Evolutionary conservation across 2,797 vertebrate genomes (phyloP), one percentile per base, ranked within the genome.

Genomic region (Malacoraja senta): DNA sequence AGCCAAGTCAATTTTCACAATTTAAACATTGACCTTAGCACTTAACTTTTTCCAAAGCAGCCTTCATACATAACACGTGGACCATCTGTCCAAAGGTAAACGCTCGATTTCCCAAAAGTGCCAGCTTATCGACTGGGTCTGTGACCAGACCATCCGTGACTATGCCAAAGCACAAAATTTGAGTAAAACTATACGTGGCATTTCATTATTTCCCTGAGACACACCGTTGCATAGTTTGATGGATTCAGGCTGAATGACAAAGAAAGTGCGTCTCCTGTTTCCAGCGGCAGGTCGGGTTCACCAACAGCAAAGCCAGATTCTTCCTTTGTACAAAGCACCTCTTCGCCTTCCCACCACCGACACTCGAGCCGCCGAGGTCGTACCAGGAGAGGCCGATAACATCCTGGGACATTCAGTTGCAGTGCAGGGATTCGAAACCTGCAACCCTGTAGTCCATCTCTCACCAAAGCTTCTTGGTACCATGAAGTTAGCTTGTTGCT

Each of bases 151-250:
- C 68, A 19, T 13, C 68, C 13, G 68, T 71, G 68, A 71, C 12
- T 71, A 15, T 83, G 80, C 29, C 44, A 53, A 83, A 8, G 44
- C 19, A 15, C n/a, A 83, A 32, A 93, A 44, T 44, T 38, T n/a
- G 19, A 35, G 21, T 44, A 61, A 29, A 83, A 93, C 96, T 97
- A 98, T 38, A 96, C 94, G 29, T 98, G 96, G 94, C 96, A 97
- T 95, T 99, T 99, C 98, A 99, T 99, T 94, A 99, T 97, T 96
- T 99, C 98, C 94, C 97, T 95, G 93, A 99, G 97, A 95, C 97
- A 99, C 93, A 98, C 95, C 0, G 98, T 99, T 72, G 99, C 99
- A 0, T 99, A 99, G 95, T 98, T 98, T 0, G 99, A 99, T 35
- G 98, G 96, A 93, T 98, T 97, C 93, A 99, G 97, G 94, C 98